Conservation (phyloP, 2,888 invertebrate genomes). For the Aphidoletes aphidimyza region DNA sequence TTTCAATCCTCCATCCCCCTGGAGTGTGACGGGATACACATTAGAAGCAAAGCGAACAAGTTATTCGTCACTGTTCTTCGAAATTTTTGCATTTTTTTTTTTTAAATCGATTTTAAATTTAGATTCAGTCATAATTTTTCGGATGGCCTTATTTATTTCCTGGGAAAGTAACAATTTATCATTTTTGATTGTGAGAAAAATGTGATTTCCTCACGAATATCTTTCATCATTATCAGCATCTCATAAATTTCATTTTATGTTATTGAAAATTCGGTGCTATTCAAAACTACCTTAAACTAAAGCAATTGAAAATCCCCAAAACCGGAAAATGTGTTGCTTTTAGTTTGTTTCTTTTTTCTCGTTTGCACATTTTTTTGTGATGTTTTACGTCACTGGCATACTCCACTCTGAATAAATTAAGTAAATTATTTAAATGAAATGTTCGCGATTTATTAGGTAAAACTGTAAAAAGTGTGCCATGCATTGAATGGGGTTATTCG, state of each 20-base stretch:
- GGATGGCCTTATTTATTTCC: neutral
- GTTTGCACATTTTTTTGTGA: neutral
- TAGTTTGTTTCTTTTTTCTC: no score
- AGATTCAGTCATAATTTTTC: constrained; percentile 22
- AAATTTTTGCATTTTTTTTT: no score
- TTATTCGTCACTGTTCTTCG: neutral
- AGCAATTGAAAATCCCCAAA: no score
- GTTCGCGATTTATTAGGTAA: neutral
- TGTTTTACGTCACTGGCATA: no score
- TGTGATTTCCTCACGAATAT: neutral
- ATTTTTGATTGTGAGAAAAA: constrained; percentile 13
- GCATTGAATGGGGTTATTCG: constrained; percentile 13
- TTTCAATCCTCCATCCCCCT: neutral
- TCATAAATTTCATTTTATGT: neutral
- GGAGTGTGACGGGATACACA: no score
- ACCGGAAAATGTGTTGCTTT: no score
- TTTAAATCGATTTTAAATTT: constrained; percentile 8
- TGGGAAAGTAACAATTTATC: neutral
- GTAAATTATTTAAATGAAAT: constrained; percentile 1
- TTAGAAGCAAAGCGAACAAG: neutral
- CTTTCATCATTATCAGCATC: neutral
- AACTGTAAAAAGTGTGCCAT: neutral
- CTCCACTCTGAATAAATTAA: neutral
- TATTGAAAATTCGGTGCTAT: neutral
- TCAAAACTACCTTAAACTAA: neutral